phyloP scores from a whole-genome alignment of 1,140 invertebrate species.

The Aphidius ervi region DNA sequence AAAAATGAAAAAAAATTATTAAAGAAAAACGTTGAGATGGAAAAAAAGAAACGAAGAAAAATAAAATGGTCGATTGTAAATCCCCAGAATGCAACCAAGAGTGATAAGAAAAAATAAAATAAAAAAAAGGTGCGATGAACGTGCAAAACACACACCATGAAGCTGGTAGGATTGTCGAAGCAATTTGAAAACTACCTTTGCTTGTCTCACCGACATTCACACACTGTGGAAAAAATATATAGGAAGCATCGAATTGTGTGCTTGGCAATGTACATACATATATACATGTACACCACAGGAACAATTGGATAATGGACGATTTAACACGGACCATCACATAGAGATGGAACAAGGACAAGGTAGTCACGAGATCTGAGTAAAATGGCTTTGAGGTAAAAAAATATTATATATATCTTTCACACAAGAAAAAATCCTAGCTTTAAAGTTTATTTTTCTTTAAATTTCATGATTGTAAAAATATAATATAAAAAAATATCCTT shows the following conservation, averaged over 20 bases:
- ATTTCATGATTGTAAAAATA: no score
- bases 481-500: no score
- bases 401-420: not conserved
- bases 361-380: slow-evolving; percentile 16
- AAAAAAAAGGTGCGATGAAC: slow-evolving; percentile 7
- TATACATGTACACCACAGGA: slow-evolving; percentile 17
- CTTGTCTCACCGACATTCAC: not conserved
- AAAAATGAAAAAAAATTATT: slow-evolving; percentile 14
- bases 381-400: not conserved
- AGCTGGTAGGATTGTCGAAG: slow-evolving; percentile 6
- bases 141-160: slow-evolving; percentile 13
- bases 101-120: slow-evolving; percentile 18
- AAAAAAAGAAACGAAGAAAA: no score
- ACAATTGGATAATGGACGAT: slow-evolving; percentile 42
- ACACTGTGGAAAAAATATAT: no score
- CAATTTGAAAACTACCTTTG: slow-evolving; percentile 4
- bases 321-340: slow-evolving; percentile 43
- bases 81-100: slow-evolving; percentile 17
- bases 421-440: slow-evolving; percentile 4
- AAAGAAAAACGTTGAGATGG: not conserved
- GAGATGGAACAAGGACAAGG: slow-evolving; percentile 31
- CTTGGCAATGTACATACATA: slow-evolving; percentile 4
- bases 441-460: not conserved
- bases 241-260: slow-evolving; percentile 8
- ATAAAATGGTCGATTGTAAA: slow-evolving; percentile 14